Evolutionary conservation across 2,113 vertebrate genomes (phyloP).

Genomic region (Mola mola): DNA sequence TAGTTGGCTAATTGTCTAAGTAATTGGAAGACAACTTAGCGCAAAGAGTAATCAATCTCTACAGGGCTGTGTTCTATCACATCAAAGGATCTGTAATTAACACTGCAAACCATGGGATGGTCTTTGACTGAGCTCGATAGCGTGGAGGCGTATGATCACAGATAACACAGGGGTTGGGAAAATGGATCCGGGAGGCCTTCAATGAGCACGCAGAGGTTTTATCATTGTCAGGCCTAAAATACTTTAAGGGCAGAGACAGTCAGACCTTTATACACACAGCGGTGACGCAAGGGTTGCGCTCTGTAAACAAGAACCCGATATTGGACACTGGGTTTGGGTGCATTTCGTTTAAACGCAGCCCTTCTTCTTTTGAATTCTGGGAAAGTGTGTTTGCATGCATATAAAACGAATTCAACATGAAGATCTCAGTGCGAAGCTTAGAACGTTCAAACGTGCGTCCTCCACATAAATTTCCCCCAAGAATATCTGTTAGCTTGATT

Average conservation of each 20-base stretch:
- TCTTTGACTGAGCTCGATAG: constrained; percentile 79
- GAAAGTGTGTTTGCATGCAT: constrained; percentile 40
- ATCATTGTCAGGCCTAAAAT: constrained; percentile 44
- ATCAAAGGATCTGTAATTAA: constrained; percentile 99
- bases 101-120: constrained; percentile 85
- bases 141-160: constrained; percentile 75
- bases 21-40: constrained; percentile 99
- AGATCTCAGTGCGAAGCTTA: constrained; percentile 23
- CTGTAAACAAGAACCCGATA: constrained; percentile 52
- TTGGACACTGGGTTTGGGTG: constrained; percentile 27
- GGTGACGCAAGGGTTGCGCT: constrained; percentile 57
- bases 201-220: constrained; percentile 63
- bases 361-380: constrained; percentile 28
- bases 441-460: constrained; percentile 41
- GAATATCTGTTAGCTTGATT: constrained; percentile 78
- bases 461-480: constrained; percentile 68
- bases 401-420: constrained; percentile 47
- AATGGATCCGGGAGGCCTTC: constrained; percentile 69
- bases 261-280: not conserved
- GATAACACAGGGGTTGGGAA: constrained; percentile 77
- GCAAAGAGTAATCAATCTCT: constrained; percentile 99
- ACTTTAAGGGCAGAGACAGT: constrained; percentile 36
- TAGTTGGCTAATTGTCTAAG: constrained; percentile 99
- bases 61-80: constrained; percentile 97
- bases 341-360: not conserved